Conservation (phyloP, 2,888 invertebrate genomes). For the Agrochola lychnidis region DNA sequence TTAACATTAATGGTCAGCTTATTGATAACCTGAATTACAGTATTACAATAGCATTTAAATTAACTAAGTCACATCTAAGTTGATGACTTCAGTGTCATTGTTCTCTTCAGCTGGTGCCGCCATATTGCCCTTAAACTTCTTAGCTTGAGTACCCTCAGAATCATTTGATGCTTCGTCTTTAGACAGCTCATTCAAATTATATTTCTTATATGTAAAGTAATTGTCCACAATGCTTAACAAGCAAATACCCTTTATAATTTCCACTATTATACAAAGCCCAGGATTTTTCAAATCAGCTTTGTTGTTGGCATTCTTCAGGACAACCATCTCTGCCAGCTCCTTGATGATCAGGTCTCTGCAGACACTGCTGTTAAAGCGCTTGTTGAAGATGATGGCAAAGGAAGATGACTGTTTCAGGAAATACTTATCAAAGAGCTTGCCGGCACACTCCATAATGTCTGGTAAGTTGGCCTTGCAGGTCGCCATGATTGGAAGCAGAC, state of each 20-base stretch:
- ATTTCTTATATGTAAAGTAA: constrained; percentile 95
- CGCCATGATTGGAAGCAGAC: constrained; percentile 95
- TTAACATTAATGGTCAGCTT: constrained; percentile 69
- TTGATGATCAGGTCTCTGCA: constrained; percentile 93
- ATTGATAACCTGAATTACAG: constrained; percentile 57
- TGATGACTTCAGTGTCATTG: constrained; percentile 72
- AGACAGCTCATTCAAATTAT: constrained; percentile 94
- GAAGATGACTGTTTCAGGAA: constrained; percentile 93
- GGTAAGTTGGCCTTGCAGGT: constrained; percentile 95
- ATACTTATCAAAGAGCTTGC: constrained; percentile 93
- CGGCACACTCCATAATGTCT: constrained; percentile 93
- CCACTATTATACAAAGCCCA: constrained; percentile 94
- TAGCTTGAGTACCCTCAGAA: constrained; percentile 83
- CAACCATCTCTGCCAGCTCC: constrained; percentile 93
- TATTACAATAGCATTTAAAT: constrained; percentile 64
- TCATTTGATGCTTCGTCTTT: constrained; percentile 84
- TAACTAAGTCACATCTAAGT: constrained; percentile 56
- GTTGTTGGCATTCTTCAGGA: constrained; percentile 92
- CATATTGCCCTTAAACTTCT: constrained; percentile 83
- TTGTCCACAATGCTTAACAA: constrained; percentile 95
- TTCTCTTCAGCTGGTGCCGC: constrained; percentile 73
- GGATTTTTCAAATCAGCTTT: constrained; percentile 95
- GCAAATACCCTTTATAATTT: constrained; percentile 95
- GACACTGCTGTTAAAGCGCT: constrained; percentile 94
- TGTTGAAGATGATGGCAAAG: constrained; percentile 94